Evolutionary conservation across 2,113 vertebrate species (phyloP), one percentile per base, ranked within the genome.

Genomic region (Egretta garzetta): DNA sequence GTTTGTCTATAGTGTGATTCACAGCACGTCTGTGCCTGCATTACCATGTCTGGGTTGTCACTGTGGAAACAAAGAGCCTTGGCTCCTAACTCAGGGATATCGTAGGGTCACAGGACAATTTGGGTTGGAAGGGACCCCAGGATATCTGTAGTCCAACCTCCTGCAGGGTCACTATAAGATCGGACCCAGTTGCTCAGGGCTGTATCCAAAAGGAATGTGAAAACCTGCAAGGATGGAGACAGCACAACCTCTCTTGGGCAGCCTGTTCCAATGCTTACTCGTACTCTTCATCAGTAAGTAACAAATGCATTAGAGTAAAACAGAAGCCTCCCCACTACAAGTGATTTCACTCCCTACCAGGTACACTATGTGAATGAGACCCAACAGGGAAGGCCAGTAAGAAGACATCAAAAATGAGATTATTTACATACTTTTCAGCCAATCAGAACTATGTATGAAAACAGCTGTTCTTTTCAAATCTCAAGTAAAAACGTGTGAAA

Each of bases 21-120:
- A 71, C 19, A 81, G 33, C 12, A 62, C 39, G 11, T 23, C n/a
- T 62, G 3, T 56, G 35, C 23, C 22, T 81, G 60, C 13, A 58
- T 45, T 30, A 49, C 11, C 28, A 7, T 0, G 3, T 32, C 32
- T n/a, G 52, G 19, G 28, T 66, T 33, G 43, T 49, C 30, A 45
- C 23, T 8, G 8, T 13, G 9, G 23, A 74, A 77, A 88, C 27
- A 49, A 75, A 59, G 10, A 37, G 8, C 47, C 16, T 37, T 49
- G 60, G 23, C 14, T 74, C 20, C 55, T 53, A 64, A 70, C 16
- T 77, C 5, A 41, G 6, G 14, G 7, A 24, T 49, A 55, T 4
- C 0, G 0, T 0, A 70, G 7, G 18, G 74, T 24, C 20, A 4
- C 14, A 81, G 22, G 14, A 52, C 24, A 64, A n/a, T 56, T 30